Base-by-base conservation (phyloP, 2,113 vertebrate species). In the Meriones unguiculatus region DNA sequence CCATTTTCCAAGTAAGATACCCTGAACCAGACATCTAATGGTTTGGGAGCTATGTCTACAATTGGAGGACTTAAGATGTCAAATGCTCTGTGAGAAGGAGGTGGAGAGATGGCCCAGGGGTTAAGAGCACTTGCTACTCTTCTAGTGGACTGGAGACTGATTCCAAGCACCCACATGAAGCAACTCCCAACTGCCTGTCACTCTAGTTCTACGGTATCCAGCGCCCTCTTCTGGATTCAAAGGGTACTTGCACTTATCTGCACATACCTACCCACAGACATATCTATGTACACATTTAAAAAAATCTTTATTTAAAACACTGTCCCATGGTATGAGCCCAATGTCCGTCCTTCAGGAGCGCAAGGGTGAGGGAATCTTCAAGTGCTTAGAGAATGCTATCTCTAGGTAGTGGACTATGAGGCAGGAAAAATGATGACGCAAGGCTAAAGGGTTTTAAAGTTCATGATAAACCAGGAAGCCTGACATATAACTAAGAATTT, bases 371-470 rank as follows among this genome's bases (percentile, higher is more conserved):
- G 81, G 67, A 84, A 70, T 76, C 65, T 91, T 85, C 1, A 76
- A 52, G 50, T 76, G 59, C 46, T 35, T 35, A 28, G 6, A 76
- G 41, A 90, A 62, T 0, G 50, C 38, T 84, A 30, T 96, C 93
- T 94, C 59, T 28, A 86, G n/a, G 7, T 25, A 52, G 72, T 67
- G 41, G 76, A 92, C 52, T 62, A 64, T 69, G 77, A 17, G 35
- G 7, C 75, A 77, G 46, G 77, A 32, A 80, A 94, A 90, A 85
- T 30, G 20, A 52, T 80, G 18, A n/a, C n/a, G 46, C 41, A 69
- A 38, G 81, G 25, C 89, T 65, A 69, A 87, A 87, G 38, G 30
- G 12, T 91, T 94, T 93, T 77, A 24, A 50, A 75, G 72, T 91
- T 87, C 28, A 57, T 87, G 50, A 78, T 62, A 84, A 73, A 78